These are phyloP conservation scores for Meandrusa payeni DNA, from an alignment of 2,888 invertebrate species.

Conservation along the genomic window DNA sequence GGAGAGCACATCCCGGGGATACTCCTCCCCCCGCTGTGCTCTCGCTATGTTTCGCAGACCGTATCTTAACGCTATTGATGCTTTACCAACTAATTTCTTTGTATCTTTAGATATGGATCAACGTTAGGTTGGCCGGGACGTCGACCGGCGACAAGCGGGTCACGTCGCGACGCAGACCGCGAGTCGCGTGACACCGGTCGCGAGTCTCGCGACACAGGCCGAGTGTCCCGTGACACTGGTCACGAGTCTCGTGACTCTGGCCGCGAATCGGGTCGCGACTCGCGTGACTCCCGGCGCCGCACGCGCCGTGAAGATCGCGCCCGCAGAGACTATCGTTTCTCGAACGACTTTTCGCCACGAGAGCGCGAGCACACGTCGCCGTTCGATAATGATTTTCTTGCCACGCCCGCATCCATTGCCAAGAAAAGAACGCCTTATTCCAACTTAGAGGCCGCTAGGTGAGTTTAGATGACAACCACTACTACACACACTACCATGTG, in stretches of 20 bases:
- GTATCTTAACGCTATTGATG: too few relatives aligned
- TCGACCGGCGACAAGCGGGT: slow-evolving; percentile 38
- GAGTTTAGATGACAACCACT: too few relatives aligned
- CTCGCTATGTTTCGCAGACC: too few relatives aligned
- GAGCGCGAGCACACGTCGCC: slow-evolving; percentile 76
- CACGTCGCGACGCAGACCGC: slow-evolving; percentile 44
- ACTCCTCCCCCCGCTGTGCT: too few relatives aligned
- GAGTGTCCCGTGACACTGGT: slow-evolving; percentile 32
- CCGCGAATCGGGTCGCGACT: slow-evolving; percentile 47
- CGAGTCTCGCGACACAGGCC: slow-evolving; percentile 46
- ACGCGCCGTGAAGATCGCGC: slow-evolving; percentile 36
- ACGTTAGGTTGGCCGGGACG: slow-evolving; percentile 61
- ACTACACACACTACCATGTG: too few relatives aligned
- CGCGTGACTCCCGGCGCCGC: slow-evolving; percentile 41
- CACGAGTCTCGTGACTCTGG: slow-evolving; percentile 63
- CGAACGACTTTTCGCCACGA: slow-evolving; percentile 82
- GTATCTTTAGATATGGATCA: slow-evolving; percentile 59
- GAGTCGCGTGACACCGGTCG: slow-evolving; percentile 32
- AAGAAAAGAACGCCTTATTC: slow-evolving; percentile 66
- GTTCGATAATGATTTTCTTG: slow-evolving; percentile 82
- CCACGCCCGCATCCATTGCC: slow-evolving; percentile 50
- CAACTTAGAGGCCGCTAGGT: slow-evolving; percentile 66
- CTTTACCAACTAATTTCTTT: too few relatives aligned
- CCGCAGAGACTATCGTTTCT: slow-evolving; percentile 70
- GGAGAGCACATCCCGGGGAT: too few relatives aligned